Evolutionary conservation across 2,113 vertebrate species (phyloP), one percentile per base, ranked within the genome.

Genomic region (Thomomys bottae): DNA sequence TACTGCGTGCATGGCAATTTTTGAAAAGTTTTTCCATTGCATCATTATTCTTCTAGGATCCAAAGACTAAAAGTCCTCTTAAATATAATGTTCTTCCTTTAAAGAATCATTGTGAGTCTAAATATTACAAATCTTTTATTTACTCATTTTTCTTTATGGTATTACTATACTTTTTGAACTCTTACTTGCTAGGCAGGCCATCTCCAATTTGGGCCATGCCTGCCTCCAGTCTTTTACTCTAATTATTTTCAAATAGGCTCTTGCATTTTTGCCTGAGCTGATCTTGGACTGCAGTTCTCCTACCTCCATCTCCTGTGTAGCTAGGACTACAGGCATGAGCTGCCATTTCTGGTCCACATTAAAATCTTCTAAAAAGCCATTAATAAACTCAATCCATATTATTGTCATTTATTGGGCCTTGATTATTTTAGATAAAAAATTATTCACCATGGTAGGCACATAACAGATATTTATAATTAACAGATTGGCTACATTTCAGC

Each of bases 371-470:
- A 24, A 8, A 61, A 9, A 88, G n/a, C 77, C n/a, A n/a, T n/a
- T n/a, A n/a, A n/a, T n/a, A n/a, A n/a, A n/a, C n/a, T n/a, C n/a
- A n/a, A 86, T 72, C 61, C 71, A 87, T n/a, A n/a, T 82, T 49
- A 18, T 64, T 92, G 86, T 92, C 38, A 75, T 72, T 80, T 42
- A 82, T 86, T 76, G 75, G 45, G 17, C 49, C 89, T 20, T 90
- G 80, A 89, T 76, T 93, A 93, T 5, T 72, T 49, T 89, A 72
- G 49, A 32, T 67, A 91, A n/a, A 80, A 88, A 88, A 15, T 36
- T 87, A 45, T 76, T 80, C 34, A 4, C 61, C 83, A 42, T 70
- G 9, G 20, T 72, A 73, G 87, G 30, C 8, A 36, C 72, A 32
- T 32, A 76, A 2, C 10, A 90, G 59, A 49, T 81, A 77, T 1